A percentile compares a stretch with the other conserved stretches of the same genome.
Evolutionary conservation across 2,888 invertebrate genomes (phyloP).

Genomic region (Ceraclea dissimilis): DNA sequence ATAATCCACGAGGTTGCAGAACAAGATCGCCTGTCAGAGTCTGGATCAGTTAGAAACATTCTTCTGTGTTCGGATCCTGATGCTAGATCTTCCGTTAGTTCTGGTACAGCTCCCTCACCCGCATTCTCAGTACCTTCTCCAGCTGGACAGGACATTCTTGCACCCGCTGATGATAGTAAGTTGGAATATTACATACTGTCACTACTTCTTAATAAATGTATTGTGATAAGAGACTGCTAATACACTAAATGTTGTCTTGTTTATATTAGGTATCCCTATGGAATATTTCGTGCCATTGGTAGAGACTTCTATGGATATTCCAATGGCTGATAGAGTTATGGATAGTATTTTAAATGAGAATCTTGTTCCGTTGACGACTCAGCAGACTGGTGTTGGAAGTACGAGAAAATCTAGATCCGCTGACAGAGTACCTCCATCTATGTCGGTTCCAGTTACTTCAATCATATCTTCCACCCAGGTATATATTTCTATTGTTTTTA

Average conservation of each 20-base stretch:
- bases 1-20: conserved; percentile 46
- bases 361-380: background rate
- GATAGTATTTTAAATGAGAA: background rate
- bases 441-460: conserved; percentile 9
- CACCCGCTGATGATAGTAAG: background rate
- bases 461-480: conserved; percentile 16
- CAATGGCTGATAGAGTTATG: background rate
- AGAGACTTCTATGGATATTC: background rate
- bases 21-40: conserved; percentile 28
- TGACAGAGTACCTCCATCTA: background rate
- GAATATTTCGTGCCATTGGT: too few relatives aligned
- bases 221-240: too few relatives aligned
- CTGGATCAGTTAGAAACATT: conserved; percentile 32
- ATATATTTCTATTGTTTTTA: background rate
- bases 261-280: too few relatives aligned
- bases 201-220: too few relatives aligned
- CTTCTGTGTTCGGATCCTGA: conserved; percentile 4
- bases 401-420: background rate
- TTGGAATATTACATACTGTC: too few relatives aligned
- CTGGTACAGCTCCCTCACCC: conserved; percentile 4
- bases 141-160: background rate
- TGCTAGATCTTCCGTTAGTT: conserved; percentile 6
- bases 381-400: background rate
- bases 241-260: too few relatives aligned
- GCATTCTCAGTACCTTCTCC: conserved; percentile 1